Base-by-base conservation (phyloP, 2,113 vertebrate species). In the Salvelinus fontinalis region DNA sequence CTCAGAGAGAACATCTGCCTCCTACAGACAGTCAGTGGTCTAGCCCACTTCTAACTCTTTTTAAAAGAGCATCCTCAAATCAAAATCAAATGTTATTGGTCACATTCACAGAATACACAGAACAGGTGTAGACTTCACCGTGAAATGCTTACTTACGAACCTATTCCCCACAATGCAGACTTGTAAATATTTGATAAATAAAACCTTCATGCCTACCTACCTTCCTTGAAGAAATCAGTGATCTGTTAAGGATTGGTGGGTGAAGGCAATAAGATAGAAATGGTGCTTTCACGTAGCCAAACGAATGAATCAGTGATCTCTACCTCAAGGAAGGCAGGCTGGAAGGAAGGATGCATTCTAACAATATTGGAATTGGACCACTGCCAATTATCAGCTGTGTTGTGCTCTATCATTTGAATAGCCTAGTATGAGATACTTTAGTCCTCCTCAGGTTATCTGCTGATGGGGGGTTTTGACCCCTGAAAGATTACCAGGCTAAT, bases 1-100 rank as follows among this genome's bases (percentile, higher is more conserved):
- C 86, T 98, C 65, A 84, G 97, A 0, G 97, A 99, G 87, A 98
- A 99, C 91, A 96, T 97, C 85, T 95, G 95, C 85, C 95, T 98
- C 76, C 91, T 98, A 74, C 95, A 97, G 87, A 89, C 86, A 5
- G 97, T 98, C 84, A 91, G 95, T 82, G 48, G 9, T 64, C 13
- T 9, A 12, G 64, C 8, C 11, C 54, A 62, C 12, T 54, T 20
- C n/a, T 31, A 12, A 44, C 0, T n/a, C 4, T 12, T 49, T 12
- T 44, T 44, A 44, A 44, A 44, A 44, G 39, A 44, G 39, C 39
- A 44, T 11, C 9, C 9, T 44, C 39, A 44, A 44, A 44, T 44
- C 39, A 11, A 44, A 44, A 39, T 39, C 8, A 44, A 44, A 12
- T 44, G 34, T 34, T 34, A 34, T 34, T 34, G 8, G 39, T 44